Evolutionary conservation across 1,140 invertebrate species (phyloP).

Genomic region (Eciton burchellii): DNA sequence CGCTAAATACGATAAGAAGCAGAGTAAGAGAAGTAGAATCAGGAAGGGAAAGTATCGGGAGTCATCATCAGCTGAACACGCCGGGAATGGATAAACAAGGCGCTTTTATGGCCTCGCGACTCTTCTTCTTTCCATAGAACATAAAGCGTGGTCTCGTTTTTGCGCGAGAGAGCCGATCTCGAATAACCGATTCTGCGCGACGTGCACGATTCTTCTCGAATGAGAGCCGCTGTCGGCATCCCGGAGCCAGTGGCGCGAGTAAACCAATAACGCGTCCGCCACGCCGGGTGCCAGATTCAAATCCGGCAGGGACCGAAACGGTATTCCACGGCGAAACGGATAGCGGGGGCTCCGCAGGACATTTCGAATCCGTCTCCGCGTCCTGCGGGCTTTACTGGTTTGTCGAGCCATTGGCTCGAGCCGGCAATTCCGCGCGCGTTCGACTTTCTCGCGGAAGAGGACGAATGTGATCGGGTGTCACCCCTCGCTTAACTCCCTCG

Average conservation of each 20-base stretch:
- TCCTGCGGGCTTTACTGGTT: conserved; percentile 79
- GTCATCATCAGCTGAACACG: not conserved
- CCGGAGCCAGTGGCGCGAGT: conserved; percentile 83
- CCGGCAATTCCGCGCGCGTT: conserved; percentile 64
- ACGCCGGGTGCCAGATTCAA: conserved; percentile 84
- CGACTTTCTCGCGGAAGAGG: conserved; percentile 55
- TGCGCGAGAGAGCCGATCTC: no score
- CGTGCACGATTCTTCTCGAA: conserved; percentile 32
- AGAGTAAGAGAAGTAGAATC: no score
- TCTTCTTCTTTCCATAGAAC: no score
- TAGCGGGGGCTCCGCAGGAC: conserved; percentile 77
- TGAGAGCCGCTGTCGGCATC: conserved; percentile 81
- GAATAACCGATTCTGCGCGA: not conserved
- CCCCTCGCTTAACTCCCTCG: not conserved
- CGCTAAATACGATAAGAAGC: no score
- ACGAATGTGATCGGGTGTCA: conserved; percentile 25
- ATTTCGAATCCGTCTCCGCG: conserved; percentile 80
- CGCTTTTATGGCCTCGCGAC: no score
- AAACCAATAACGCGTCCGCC: conserved; percentile 85
- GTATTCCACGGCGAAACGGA: conserved; percentile 75
- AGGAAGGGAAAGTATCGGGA: not conserved
- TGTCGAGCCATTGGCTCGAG: conserved; percentile 83
- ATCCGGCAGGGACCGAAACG: conserved; percentile 81
- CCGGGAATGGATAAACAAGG: not conserved
- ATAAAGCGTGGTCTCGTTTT: no score